phyloP scores from a whole-genome alignment of 2,797 vertebrate genomes.

The Cercopithecus diana region DNA sequence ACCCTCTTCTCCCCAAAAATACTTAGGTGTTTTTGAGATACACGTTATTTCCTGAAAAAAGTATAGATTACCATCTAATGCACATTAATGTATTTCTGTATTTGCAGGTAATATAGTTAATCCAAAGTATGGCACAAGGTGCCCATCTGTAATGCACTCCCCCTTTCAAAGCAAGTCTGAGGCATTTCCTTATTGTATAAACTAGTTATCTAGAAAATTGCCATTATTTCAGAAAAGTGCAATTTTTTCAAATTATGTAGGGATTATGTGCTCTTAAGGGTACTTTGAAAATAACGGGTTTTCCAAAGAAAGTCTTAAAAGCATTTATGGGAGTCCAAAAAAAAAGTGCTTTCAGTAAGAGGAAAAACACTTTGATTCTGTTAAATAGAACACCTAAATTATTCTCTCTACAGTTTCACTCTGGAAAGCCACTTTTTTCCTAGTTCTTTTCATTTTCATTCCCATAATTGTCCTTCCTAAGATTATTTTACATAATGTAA shows the following conservation, averaged over 20 bases:
- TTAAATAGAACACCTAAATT: constrained; percentile 80
- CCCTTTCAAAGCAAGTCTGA: constrained; percentile 74
- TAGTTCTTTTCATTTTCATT: constrained; percentile 77
- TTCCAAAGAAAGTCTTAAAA: constrained; percentile 83
- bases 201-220: constrained; percentile 84
- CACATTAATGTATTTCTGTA: constrained; percentile 67
- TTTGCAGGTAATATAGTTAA: constrained; percentile 48
- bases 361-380: constrained; percentile 68
- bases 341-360: constrained; percentile 70
- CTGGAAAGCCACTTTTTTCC: constrained; percentile 54
- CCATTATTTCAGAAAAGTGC: constrained; percentile 83
- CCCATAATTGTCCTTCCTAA: constrained; percentile 61
- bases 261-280: constrained; percentile 81
- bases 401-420: constrained; percentile 65
- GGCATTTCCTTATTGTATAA: constrained; percentile 84
- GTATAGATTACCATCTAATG: constrained; percentile 69
- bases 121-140: constrained; percentile 38
- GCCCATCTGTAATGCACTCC: constrained; percentile 58
- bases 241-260: constrained; percentile 80
- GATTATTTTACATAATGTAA: constrained; percentile 65
- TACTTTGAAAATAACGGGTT: constrained; percentile 82
- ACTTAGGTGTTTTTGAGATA: neutral
- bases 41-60: neutral
- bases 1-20: neutral
- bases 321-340: constrained; percentile 72